phyloP scores from a whole-genome alignment of 1,140 invertebrate species.

The Apis laboriosa region DNA sequence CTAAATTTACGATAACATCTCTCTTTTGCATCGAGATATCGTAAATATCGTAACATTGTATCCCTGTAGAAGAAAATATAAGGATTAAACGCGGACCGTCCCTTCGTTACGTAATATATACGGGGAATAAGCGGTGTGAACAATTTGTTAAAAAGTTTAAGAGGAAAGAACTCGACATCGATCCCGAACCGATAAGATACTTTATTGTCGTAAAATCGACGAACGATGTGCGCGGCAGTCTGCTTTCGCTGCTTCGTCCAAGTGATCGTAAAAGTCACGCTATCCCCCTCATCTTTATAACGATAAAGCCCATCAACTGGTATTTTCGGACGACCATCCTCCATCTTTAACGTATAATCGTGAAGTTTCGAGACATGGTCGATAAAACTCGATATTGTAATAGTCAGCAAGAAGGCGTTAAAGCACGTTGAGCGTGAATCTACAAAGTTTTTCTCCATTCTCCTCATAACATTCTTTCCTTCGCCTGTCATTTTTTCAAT shows the following conservation, averaged over 20 bases:
- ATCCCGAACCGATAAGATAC: background rate
- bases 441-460: background rate
- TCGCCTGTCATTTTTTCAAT: background rate
- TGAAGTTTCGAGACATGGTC: slow-evolving; percentile 24
- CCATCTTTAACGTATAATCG: slow-evolving; percentile 21
- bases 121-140: no score
- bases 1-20: no score
- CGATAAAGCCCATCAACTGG: slow-evolving; percentile 22
- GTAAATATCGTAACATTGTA: no score
- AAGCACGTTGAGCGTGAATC: background rate
- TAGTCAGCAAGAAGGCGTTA: slow-evolving; percentile 3
- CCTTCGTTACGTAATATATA: no score
- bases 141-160: background rate
- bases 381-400: slow-evolving; percentile 46
- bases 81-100: no score
- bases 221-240: background rate
- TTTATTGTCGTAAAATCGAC: slow-evolving; percentile 49
- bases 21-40: no score
- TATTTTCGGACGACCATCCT: slow-evolving; percentile 29
- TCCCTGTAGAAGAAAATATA: no score
- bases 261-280: slow-evolving; percentile 43
- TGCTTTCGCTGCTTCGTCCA: slow-evolving; percentile 39
- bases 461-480: background rate
- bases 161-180: no score
- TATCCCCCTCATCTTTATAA: slow-evolving; percentile 25